Percentiles rank a stretch among this genome's conserved stretches.
Evolutionary conservation across 1,140 invertebrate genomes (phyloP).

Genomic region (Muscidifurax raptorellus): DNA sequence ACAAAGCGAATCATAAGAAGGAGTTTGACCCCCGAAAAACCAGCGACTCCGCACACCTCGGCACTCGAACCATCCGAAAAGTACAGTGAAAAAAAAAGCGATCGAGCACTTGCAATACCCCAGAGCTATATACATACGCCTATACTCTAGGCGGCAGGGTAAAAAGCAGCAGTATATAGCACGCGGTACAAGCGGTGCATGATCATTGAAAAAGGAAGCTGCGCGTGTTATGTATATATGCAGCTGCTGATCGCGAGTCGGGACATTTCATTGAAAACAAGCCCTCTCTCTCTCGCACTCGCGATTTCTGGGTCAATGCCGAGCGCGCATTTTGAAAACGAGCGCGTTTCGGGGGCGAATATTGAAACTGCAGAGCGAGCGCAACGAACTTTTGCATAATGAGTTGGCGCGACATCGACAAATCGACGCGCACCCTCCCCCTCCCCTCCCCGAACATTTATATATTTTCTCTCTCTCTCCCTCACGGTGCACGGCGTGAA

Average conservation of each 20-base stretch:
- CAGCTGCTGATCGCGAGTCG: constrained; percentile 13
- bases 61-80: too few relatives aligned
- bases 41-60: neutral
- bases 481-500: neutral
- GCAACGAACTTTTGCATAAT: constrained; percentile 70
- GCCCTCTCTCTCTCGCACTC: neutral
- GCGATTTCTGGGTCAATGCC: constrained; percentile 51
- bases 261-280: constrained; percentile 44
- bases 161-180: neutral
- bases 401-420: constrained; percentile 57
- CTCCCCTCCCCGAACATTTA: neutral
- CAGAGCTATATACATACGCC: too few relatives aligned
- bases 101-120: too few relatives aligned
- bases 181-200: neutral
- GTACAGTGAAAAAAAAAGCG: neutral
- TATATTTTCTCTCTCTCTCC: neutral
- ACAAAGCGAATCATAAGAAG: neutral
- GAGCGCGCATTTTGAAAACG: constrained; percentile 46
- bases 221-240: neutral
- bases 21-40: neutral
- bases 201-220: constrained; percentile 18
- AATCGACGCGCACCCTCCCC: constrained; percentile 35
- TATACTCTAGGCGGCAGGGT: too few relatives aligned
- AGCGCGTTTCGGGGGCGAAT: constrained; percentile 40
- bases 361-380: constrained; percentile 43